Evolutionary conservation across 2,113 vertebrate genomes (phyloP).

Genomic region (Pygathrix nemaeus): DNA sequence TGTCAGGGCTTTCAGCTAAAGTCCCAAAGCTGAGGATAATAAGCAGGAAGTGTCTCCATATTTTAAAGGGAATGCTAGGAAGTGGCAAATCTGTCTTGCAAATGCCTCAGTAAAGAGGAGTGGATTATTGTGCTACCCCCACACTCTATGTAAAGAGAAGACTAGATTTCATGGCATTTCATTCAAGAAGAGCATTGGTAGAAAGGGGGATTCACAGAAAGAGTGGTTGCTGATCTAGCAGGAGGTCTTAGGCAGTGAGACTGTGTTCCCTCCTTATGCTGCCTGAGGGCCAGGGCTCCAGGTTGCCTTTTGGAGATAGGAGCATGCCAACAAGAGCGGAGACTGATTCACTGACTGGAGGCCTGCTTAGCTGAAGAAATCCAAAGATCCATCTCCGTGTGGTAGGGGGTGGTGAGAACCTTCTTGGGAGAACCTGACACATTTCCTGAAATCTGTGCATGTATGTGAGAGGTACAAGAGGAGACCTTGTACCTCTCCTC

Average conservation of each 20-base stretch:
- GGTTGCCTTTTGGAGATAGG: not conserved
- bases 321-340: not conserved
- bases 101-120: not conserved
- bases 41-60: not conserved
- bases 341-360: not conserved
- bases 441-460: not conserved
- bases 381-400: not conserved
- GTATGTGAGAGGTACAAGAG: too few relatives aligned
- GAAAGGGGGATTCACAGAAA: not conserved
- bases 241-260: not conserved
- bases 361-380: not conserved
- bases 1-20: not conserved
- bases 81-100: not conserved
- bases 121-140: not conserved
- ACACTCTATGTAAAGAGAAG: not conserved
- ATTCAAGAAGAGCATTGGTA: not conserved
- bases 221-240: not conserved
- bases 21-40: not conserved
- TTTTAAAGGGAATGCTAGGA: not conserved
- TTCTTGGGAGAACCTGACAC: not conserved
- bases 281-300: accelerated
- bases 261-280: too few relatives aligned
- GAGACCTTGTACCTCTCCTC: not conserved
- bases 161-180: not conserved
- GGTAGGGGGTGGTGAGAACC: too few relatives aligned